A percentile compares a stretch with the other conserved stretches of the same genome.
phyloP scores from a whole-genome alignment of 2,888 invertebrate genomes.

The Clunio marinus region DNA sequence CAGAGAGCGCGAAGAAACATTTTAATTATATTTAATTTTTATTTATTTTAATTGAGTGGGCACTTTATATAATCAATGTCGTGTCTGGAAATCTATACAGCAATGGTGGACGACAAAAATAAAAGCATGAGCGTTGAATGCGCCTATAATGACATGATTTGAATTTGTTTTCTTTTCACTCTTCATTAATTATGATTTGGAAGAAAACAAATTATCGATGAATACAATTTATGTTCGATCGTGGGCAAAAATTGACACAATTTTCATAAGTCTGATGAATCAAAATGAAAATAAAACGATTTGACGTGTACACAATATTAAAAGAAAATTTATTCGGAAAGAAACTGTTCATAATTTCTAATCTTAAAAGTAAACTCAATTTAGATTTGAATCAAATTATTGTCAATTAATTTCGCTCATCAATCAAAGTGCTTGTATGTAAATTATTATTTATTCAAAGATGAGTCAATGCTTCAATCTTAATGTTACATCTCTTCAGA shows the following conservation, averaged over 20 bases:
- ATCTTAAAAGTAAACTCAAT: no score
- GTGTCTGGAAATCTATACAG: conserved; percentile 35
- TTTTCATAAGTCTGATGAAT: no score
- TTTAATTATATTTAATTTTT: conserved; percentile 31
- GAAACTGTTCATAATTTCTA: no score
- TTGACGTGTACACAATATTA: no score
- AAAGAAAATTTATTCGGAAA: no score
- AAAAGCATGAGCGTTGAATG: not conserved
- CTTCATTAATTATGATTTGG: conserved; percentile 2
- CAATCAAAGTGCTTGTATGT: no score
- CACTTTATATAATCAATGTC: conserved; percentile 37
- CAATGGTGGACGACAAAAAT: not conserved
- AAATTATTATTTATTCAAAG: no score
- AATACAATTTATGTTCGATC: conserved; percentile 2
- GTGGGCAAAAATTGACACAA: not conserved
- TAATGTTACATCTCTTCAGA: no score
- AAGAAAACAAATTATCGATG: not conserved
- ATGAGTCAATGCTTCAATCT: no score
- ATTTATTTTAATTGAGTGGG: conserved; percentile 35
- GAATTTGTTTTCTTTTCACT: conserved; percentile 3
- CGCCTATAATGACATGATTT: conserved; percentile 24
- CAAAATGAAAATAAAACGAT: no score
- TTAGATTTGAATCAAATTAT: no score
- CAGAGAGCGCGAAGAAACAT: not conserved
- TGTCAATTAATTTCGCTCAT: no score